phyloP scores from a whole-genome alignment of 1,140 invertebrate species.

The Brachionus calyciflorus region DNA sequence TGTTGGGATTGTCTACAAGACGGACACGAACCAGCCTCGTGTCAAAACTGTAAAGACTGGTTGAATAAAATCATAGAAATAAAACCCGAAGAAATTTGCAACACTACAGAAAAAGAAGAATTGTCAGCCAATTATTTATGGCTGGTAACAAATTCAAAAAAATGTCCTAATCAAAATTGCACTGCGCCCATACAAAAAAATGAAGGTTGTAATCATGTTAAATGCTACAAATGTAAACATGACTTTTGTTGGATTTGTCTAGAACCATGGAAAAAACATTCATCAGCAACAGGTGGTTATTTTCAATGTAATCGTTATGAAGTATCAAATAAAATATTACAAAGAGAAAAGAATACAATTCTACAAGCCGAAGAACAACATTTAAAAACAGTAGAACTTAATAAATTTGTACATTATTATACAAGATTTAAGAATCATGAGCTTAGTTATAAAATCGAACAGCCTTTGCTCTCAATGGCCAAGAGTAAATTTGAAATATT shows the following conservation, averaged over 20 bases:
- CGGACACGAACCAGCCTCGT: conserved; percentile 70
- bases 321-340: conserved; percentile 68
- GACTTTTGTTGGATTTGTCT: conserved; percentile 76
- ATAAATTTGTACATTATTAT: conserved; percentile 69
- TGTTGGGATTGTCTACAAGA: conserved; percentile 71
- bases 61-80: conserved; percentile 67
- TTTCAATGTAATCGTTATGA: conserved; percentile 72
- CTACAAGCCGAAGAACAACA: conserved; percentile 60
- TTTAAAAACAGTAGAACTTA: conserved; percentile 35
- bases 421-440: conserved; percentile 70
- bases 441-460: conserved; percentile 67
- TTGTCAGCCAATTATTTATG: conserved; percentile 71
- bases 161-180: conserved; percentile 69
- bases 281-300: conserved; percentile 71
- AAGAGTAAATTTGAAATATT: conserved; percentile 60
- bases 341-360: conserved; percentile 65
- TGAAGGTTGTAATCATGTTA: conserved; percentile 76
- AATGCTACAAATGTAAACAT: conserved; percentile 74
- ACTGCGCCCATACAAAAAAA: conserved; percentile 74
- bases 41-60: conserved; percentile 70
- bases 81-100: conserved; percentile 67
- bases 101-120: conserved; percentile 66
- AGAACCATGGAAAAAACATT: conserved; percentile 73
- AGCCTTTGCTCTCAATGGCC: conserved; percentile 66
- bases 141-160: conserved; percentile 73